Conservation (phyloP, 2,888 invertebrate species). For the Lycaena phlaeas region DNA sequence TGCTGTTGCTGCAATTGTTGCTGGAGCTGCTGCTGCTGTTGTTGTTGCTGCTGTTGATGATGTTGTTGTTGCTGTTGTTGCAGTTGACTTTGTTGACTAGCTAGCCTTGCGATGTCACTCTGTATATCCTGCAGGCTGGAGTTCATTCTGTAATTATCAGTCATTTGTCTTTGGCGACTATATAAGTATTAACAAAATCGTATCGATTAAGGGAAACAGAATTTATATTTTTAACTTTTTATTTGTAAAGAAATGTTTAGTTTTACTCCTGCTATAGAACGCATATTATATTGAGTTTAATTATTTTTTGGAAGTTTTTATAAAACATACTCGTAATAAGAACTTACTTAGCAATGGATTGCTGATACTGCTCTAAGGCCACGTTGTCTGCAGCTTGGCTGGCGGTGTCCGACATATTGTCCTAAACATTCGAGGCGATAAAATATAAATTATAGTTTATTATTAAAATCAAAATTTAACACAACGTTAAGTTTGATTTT, state of each 20-base stretch:
- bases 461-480: not conserved
- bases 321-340: too few relatives aligned
- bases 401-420: conserved; percentile 43
- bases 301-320: too few relatives aligned
- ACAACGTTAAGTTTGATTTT: not conserved
- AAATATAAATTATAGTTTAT: not conserved
- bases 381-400: conserved; percentile 78
- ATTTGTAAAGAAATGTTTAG: too few relatives aligned
- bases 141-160: conserved; percentile 81
- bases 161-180: conserved; percentile 1
- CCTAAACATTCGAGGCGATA: conserved; percentile 35
- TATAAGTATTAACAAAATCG: too few relatives aligned
- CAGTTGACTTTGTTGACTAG: conserved; percentile 76
- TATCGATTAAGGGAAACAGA: too few relatives aligned
- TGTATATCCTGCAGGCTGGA: conserved; percentile 94
- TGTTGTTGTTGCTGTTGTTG: conserved; percentile 67
- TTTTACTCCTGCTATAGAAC: too few relatives aligned
- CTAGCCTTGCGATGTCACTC: conserved; percentile 92
- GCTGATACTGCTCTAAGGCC: conserved; percentile 87
- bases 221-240: too few relatives aligned
- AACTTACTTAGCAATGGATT: conserved; percentile 85
- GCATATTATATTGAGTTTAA: too few relatives aligned
- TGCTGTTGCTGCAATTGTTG: conserved; percentile 66
- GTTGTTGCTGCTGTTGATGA: conserved; percentile 61
- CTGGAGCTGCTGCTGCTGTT: conserved; percentile 43